A percentile compares a stretch with the other conserved stretches of the same genome.
These are phyloP conservation scores for Fregata magnificens DNA, from an alignment of 2,113 vertebrate species.

Conservation along the genomic window DNA sequence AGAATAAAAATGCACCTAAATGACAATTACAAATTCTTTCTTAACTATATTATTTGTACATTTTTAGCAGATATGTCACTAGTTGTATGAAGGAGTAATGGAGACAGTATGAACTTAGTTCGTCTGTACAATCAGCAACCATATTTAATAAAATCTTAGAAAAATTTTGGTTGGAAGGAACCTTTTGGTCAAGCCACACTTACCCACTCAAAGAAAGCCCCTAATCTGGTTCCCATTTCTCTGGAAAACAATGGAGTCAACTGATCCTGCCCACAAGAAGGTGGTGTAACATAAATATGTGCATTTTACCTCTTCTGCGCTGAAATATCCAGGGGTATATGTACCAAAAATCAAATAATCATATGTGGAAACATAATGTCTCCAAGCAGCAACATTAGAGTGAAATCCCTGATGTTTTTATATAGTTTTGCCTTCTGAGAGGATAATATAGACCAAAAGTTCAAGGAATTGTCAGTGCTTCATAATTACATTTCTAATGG, in stretches of 20 bases:
- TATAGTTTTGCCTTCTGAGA: neutral
- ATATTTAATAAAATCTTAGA: neutral
- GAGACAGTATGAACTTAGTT: neutral
- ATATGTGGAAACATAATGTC: neutral
- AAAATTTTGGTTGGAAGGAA: neutral
- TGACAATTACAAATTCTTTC: neutral
- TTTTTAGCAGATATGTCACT: neutral
- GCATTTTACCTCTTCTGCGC: neutral
- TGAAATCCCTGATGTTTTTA: neutral
- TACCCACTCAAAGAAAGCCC: neutral
- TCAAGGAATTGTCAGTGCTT: neutral
- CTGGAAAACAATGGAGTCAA: neutral
- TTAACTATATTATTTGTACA: neutral
- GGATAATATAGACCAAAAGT: neutral
- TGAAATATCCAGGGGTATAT: neutral
- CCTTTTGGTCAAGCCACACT: neutral
- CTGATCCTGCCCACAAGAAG: neutral
- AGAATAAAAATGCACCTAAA: neutral
- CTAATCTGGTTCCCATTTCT: neutral
- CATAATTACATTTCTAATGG: neutral
- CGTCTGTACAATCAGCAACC: neutral
- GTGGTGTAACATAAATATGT: neutral
- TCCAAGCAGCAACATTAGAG: neutral
- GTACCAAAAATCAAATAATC: neutral
- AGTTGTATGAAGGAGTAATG: neutral